These are phyloP conservation scores for Albula goreensis DNA, from an alignment of 2,113 vertebrate species.

Conservation along the genomic window DNA sequence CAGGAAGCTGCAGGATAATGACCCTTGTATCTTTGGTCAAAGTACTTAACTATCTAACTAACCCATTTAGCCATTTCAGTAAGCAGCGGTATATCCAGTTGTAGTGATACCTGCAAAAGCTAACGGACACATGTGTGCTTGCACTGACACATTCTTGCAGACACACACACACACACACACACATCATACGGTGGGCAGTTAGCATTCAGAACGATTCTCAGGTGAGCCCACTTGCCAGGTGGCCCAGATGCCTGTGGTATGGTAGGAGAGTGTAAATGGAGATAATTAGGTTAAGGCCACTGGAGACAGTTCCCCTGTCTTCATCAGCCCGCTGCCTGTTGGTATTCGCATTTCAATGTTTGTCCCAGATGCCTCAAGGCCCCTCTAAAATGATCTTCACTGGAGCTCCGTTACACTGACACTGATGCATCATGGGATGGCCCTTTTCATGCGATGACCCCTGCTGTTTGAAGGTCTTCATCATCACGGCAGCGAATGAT, in stretches of 20 bases:
- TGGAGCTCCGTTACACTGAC: constrained; percentile 31
- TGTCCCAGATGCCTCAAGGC: constrained; percentile 36
- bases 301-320: constrained; percentile 31
- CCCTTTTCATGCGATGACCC: constrained; percentile 41
- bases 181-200: neutral
- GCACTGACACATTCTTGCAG: constrained; percentile 3
- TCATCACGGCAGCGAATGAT: constrained; percentile 38
- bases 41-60: neutral
- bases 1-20: no score
- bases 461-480: constrained; percentile 46
- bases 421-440: constrained; percentile 47
- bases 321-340: constrained; percentile 46
- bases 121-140: neutral
- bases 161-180: neutral
- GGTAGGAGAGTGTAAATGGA: constrained; percentile 44
- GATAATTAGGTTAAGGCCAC: constrained; percentile 52
- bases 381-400: constrained; percentile 29
- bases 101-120: constrained; percentile 6
- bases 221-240: constrained; percentile 36
- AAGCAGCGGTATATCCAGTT: neutral
- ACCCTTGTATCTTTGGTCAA: neutral
- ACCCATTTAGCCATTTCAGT: neutral
- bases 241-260: constrained; percentile 46
- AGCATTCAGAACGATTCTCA: constrained; percentile 39
- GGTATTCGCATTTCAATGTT: constrained; percentile 14